phyloP scores from a whole-genome alignment of 1,140 invertebrate species.

The Drosophila sturtevanti region DNA sequence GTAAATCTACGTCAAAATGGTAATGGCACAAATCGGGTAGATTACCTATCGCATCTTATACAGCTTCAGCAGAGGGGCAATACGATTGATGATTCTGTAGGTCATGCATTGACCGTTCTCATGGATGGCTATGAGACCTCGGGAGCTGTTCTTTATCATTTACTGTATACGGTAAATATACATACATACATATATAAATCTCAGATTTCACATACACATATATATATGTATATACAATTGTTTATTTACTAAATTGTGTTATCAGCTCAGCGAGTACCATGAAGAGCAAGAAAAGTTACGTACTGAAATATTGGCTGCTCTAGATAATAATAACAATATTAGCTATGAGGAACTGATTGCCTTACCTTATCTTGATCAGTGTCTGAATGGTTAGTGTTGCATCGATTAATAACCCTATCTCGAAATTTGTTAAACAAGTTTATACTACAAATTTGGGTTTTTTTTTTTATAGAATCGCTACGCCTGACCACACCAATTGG shows the following conservation, averaged over 20 bases:
- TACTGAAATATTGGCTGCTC: constrained; percentile 44
- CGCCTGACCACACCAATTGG: constrained; percentile 60
- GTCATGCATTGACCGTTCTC: constrained; percentile 84
- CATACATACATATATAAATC: too few relatives aligned
- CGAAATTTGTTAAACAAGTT: too few relatives aligned
- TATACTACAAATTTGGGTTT: too few relatives aligned
- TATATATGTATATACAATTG: not conserved
- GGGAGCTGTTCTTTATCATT: constrained; percentile 56
- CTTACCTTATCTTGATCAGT: constrained; percentile 73
- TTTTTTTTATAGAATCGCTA: constrained; percentile 46
- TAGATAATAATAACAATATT: constrained; percentile 35
- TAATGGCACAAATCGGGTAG: constrained; percentile 48
- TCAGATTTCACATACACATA: not conserved
- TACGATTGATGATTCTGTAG: constrained; percentile 84
- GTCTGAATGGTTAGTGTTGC: constrained; percentile 49
- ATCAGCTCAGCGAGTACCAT: constrained; percentile 54
- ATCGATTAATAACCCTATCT: not conserved
- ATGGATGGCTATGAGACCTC: constrained; percentile 86
- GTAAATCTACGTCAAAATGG: constrained; percentile 58
- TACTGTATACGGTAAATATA: constrained; percentile 60
- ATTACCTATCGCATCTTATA: constrained; percentile 79
- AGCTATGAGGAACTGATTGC: constrained; percentile 54
- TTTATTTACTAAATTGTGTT: constrained; percentile 9
- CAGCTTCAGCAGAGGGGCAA: constrained; percentile 81
- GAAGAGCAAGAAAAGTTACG: constrained; percentile 60